Base-by-base conservation (phyloP, 2,113 vertebrate species). In the Oncorhynchus masou region DNA sequence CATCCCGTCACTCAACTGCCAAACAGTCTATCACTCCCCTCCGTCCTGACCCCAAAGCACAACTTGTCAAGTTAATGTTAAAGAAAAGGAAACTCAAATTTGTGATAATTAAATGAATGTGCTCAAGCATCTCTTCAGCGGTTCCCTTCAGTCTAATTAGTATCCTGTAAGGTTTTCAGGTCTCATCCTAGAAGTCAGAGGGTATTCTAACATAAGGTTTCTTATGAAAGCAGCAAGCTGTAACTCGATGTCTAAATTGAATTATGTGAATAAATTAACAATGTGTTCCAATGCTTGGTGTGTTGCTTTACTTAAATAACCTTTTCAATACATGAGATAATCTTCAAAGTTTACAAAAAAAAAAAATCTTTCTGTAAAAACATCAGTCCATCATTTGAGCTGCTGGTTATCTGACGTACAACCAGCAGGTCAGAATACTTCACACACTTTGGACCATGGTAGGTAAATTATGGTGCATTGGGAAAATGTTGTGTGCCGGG, bases 61-160 rank as follows among this genome's bases (percentile, higher is more conserved):
- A 54, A 54, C 16, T 54, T 54, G 51, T 54, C 19, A 19, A 54
- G 3, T 54, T 54, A 3, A 54, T 54, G 3, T 54, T 54, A 5
- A 54, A 16, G 51, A 54, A 19, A 54, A 54, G 51, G 51, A 54
- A 54, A 19, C 16, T 54, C 15, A 4, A 15, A 54, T 54, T 1
- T 54, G 16, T 15, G 51, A 19, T 16, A 54, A 51, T 78, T 89
- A 93, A 92, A 90, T 88, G 89, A 59, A 93, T 90, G 71, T 87
- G 80, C 16, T 79, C 73, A 3, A 89, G n/a, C 27, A 84, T 85
- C 74, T 83, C 68, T 5, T 34, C 71, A 68, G 89, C 87, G 0
- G 65, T 82, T 12, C 5, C 34, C 39, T 83, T 79, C 3, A 86
- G 83, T 68, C 12, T 87, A 45, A 57, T 77, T 0, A 91, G 92